These are phyloP conservation scores for Formicarius rufipectus DNA, from an alignment of 2,113 vertebrate genomes.

Conservation along the genomic window DNA sequence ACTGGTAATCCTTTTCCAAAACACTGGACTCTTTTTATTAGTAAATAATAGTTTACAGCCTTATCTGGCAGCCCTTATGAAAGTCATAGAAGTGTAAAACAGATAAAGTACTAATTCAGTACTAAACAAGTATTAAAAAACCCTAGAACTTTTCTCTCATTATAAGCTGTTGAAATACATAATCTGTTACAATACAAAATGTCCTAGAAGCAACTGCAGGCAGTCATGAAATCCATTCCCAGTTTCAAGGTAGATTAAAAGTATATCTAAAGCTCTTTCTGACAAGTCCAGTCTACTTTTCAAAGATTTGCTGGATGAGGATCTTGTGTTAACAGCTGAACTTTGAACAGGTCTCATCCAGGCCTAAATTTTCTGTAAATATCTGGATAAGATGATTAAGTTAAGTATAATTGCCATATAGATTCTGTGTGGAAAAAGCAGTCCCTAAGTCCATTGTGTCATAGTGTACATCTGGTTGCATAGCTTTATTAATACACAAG, in stretches of 20 bases:
- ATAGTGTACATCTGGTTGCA: not conserved
- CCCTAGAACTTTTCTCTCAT: fast-evolving
- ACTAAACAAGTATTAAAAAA: not conserved
- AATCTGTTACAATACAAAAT: not conserved
- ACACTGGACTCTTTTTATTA: not conserved
- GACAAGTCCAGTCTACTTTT: not conserved
- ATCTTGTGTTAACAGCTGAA: not conserved
- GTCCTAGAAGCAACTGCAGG: not conserved
- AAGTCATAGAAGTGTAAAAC: not conserved
- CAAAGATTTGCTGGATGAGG: not conserved
- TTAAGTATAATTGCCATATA: not conserved
- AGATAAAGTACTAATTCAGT: not conserved
- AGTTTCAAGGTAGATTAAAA: not conserved
- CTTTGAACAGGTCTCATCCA: not conserved
- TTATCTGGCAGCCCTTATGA: not conserved
- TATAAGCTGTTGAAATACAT: not conserved
- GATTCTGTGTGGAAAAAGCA: not conserved
- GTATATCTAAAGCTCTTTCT: not conserved
- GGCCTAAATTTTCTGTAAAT: not conserved
- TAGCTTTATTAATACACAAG: not conserved
- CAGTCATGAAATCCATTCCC: not conserved
- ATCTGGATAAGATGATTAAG: not conserved
- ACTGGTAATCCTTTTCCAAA: not conserved
- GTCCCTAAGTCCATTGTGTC: not conserved
- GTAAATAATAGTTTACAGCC: not conserved